Base-by-base conservation (phyloP, 1,140 invertebrate species). In the Pseudomyrmex cubaensis region DNA sequence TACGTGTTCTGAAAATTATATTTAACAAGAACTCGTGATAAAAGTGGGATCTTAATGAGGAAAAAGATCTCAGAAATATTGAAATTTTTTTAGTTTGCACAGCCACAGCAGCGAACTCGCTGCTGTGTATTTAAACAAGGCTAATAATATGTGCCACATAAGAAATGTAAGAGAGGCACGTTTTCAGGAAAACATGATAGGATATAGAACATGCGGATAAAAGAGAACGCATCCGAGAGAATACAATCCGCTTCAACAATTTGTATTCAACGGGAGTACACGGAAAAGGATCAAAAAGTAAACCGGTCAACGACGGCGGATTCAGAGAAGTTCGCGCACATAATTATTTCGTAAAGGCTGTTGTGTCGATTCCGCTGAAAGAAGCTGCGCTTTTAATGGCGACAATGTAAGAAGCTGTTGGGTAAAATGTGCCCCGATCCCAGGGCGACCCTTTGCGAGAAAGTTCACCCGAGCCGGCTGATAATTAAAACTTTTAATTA, bases 401-500 rank as follows among this genome's bases (percentile, higher is more conserved):
- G 54, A 78, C 17, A 80, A 80, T 80, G 54, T 80, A 80, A 80
- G 66, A 70, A 72, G 66, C 76, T 54, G 66, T 48, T 50, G 22
- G 66, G 64, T 70, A 80, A 35, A 80, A 70, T 50, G 76, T 59
- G 20, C 66, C 44, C 54, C 64, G 44, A 76, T 63, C 70, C 78
- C 59, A 76, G 59, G 12, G 48, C 35, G 61, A 57, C 57, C 69
- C 20, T 73, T 63, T 67, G 35, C 66, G 70, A 59, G 64, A 10
- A 76, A 85, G 54, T 80, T 80, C 61, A 83, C 61, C 48, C 59
- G 59, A 61, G n/a, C 63, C 85, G 56, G 61, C 82, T 73, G 88
- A 90, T 90, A 90, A 90, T 90, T 90, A 90, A 90, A 90, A 90
- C 46, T 90, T 90, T 90, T 88, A 89, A 90, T 90, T 90, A 90